Evolutionary conservation across 2,113 vertebrate genomes (phyloP).

Genomic region (Struthio camelus): DNA sequence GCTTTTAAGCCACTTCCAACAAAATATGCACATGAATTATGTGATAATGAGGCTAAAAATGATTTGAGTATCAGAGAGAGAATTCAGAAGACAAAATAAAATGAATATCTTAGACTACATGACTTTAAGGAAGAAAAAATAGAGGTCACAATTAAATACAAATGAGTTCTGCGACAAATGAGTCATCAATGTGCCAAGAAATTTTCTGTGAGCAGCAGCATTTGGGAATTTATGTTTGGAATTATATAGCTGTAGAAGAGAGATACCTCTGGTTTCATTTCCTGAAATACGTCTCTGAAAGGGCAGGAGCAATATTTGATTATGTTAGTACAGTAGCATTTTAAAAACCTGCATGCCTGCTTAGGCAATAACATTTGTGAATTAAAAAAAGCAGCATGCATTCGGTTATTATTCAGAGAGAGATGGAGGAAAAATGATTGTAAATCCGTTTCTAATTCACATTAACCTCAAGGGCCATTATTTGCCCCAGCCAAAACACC

Average conservation of each 20-base stretch:
- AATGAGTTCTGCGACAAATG: background rate
- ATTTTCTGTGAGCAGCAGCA: background rate
- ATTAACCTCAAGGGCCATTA: background rate
- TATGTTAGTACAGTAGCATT: background rate
- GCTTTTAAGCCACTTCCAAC: background rate
- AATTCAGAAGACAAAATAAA: background rate
- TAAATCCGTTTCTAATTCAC: background rate
- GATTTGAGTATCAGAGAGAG: background rate
- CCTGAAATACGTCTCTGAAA: background rate
- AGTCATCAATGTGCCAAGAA: background rate
- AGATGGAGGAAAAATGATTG: background rate
- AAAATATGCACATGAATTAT: background rate
- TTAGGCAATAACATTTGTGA: background rate
- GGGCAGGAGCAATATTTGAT: background rate
- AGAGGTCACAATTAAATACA: conserved; percentile 18
- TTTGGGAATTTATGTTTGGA: background rate
- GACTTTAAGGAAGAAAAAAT: conserved; percentile 8
- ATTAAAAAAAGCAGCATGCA: background rate
- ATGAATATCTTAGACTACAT: background rate
- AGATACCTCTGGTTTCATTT: background rate
- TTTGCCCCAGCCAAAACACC: background rate
- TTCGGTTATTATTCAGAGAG: background rate
- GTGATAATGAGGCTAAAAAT: background rate
- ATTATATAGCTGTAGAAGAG: background rate
- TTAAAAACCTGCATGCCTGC: background rate